Evolutionary conservation across 2,113 vertebrate genomes (phyloP), one percentile per base, ranked within the genome.

Genomic region (Turnix velox): DNA sequence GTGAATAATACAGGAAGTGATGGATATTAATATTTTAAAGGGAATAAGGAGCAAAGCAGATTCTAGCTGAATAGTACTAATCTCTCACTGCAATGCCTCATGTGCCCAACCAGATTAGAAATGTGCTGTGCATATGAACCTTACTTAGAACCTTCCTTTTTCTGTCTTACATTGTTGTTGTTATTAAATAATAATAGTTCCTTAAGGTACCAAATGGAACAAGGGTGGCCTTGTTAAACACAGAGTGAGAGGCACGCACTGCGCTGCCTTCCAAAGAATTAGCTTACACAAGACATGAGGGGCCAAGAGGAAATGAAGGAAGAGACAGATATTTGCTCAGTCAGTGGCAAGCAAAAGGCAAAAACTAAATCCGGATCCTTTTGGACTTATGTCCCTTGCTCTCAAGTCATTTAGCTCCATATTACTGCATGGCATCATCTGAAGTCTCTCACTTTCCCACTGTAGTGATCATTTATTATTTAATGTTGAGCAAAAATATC

Each of bases 21-120:
- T 42, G 23, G 59, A 58, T 85, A 95, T 92, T 75, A 94, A 92
- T 89, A 92, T 91, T 95, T 95, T 78, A 94, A 89, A 91, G 25
- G 43, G 23, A 80, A 79, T 80, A 87, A 92, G 40, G 24, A 83
- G 45, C 46, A 82, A 93, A 59, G 6, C 35, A 84, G 57, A 55
- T 72, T 92, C 52, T 75, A 48, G 27, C 20, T 84, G n/a, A 87
- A 67, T 7, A 66, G n/a, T 43, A 78, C 67, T 74, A 71, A 67
- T 75, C n/a, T 81, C 35, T 67, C 73, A 48, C 51, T 74, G n/a
- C 22, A 75, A 78, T 24, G 37, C 22, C 45, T 92, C 23, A 7
- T 30, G n/a, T 54, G 65, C 48, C 83, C 63, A 75, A 75, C 35
- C 68, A 71, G 52, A 59, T 30, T 63, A 87, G 51, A 87, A 4